Percentiles rank a stretch among this genome's conserved stretches.
These are phyloP conservation scores for Festucalex cinctus DNA, from an alignment of 2,113 vertebrate genomes.

Conservation along the genomic window DNA sequence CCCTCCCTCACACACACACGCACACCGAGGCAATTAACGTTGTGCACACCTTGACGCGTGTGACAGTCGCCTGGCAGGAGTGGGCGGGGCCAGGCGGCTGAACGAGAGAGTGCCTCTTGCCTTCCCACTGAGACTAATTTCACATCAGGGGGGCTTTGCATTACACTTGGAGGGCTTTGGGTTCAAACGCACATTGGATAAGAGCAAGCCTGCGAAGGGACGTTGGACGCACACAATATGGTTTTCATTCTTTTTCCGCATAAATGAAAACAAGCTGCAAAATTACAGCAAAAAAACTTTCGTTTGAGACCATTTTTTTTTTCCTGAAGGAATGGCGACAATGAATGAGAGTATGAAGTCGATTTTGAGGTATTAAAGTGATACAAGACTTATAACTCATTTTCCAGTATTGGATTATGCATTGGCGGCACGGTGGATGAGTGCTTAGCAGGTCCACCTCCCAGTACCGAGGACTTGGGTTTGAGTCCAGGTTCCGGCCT, in stretches of 20 bases:
- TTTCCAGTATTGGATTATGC: no score
- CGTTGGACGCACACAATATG: neutral
- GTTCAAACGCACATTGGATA: conserved; percentile 14
- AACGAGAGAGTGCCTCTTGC: conserved; percentile 35
- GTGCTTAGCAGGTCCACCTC: no score
- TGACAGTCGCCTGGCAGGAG: conserved; percentile 66
- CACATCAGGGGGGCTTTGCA: conserved; percentile 41
- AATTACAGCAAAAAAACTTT: no score
- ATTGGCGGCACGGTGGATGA: no score
- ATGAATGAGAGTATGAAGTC: no score
- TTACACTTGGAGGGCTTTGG: conserved; percentile 28
- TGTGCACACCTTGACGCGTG: conserved; percentile 54
- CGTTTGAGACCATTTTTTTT: no score
- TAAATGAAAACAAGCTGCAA: neutral
- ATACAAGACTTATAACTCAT: no score
- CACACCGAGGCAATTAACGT: conserved; percentile 71
- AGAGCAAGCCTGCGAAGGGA: conserved; percentile 2
- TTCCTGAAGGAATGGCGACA: no score
- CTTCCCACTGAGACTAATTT: conserved; percentile 71
- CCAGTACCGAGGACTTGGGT: no score
- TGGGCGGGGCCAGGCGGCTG: conserved; percentile 47
- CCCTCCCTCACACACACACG: no score
- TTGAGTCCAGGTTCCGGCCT: no score
- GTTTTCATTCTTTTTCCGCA: neutral
- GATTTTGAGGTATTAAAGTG: no score